Conservation (phyloP, 2,888 invertebrate species). For the Agrotis segetum region DNA sequence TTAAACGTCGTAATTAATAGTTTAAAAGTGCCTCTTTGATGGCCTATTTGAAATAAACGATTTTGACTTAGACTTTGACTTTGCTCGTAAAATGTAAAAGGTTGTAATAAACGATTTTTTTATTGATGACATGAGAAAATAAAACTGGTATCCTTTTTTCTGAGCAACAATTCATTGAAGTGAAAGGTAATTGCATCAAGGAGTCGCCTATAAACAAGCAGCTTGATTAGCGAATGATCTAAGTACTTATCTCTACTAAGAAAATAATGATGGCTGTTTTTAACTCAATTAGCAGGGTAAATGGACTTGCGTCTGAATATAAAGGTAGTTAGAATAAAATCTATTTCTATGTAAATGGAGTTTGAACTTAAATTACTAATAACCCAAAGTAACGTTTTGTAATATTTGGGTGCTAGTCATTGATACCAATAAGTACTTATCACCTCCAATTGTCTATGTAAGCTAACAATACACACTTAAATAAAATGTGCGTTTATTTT, state of each 20-base stretch:
- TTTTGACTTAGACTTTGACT: too few species aligned
- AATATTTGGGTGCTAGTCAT: constrained; percentile 1
- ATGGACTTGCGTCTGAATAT: background rate
- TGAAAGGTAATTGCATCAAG: constrained; percentile 9
- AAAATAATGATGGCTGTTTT: background rate
- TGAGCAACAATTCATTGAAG: constrained; percentile 11
- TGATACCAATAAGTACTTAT: constrained; percentile 12
- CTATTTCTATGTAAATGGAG: background rate
- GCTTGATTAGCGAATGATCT: background rate
- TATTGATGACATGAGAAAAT: background rate
- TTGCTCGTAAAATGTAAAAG: too few species aligned
- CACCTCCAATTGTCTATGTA: constrained; percentile 7
- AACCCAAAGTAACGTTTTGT: background rate
- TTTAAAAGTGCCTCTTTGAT: too few species aligned
- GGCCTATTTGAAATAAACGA: too few species aligned
- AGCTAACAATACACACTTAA: background rate
- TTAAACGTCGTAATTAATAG: too few species aligned
- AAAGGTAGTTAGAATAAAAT: background rate
- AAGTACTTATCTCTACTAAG: background rate
- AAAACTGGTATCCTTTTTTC: background rate
- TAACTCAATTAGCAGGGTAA: background rate
- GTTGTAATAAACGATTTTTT: too few species aligned
- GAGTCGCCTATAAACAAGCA: constrained; percentile 1
- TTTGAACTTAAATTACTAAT: too few species aligned
- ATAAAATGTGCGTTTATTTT: too few species aligned